Percentiles rank a stretch among this genome's conserved stretches.
phyloP scores from a whole-genome alignment of 2,113 vertebrate species.

The Phyllopteryx taeniolatus region DNA sequence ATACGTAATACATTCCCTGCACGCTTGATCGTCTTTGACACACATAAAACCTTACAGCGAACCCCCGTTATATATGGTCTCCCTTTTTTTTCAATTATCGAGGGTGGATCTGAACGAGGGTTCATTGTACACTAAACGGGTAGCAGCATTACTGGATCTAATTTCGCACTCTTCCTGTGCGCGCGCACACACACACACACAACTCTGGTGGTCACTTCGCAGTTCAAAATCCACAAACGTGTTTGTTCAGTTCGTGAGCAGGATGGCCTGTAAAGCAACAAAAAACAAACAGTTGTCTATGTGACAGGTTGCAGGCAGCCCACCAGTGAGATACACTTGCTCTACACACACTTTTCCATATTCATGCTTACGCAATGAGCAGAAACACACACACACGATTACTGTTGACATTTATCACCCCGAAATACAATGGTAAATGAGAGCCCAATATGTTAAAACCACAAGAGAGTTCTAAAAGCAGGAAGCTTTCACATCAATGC shows the following conservation, averaged over 20 bases:
- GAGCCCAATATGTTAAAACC: slow-evolving; percentile 24
- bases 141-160: no score
- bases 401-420: slow-evolving; percentile 27
- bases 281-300: slow-evolving; percentile 30
- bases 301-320: slow-evolving; percentile 33
- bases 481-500: neutral
- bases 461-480: slow-evolving; percentile 22
- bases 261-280: slow-evolving; percentile 37
- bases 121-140: no score
- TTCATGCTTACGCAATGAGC: neutral
- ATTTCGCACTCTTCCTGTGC: neutral
- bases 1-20: neutral
- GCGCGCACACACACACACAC: neutral
- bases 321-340: slow-evolving; percentile 34
- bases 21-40: neutral
- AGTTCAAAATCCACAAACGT: slow-evolving; percentile 11
- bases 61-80: no score
- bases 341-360: neutral
- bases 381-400: neutral
- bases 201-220: slow-evolving; percentile 33
- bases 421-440: slow-evolving; percentile 14
- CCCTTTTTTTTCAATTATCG: no score
- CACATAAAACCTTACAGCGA: neutral
- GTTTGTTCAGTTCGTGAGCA: slow-evolving; percentile 48
- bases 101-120: no score